phyloP scores from a whole-genome alignment of 2,797 vertebrate species.

The Molossus alvarezi region DNA sequence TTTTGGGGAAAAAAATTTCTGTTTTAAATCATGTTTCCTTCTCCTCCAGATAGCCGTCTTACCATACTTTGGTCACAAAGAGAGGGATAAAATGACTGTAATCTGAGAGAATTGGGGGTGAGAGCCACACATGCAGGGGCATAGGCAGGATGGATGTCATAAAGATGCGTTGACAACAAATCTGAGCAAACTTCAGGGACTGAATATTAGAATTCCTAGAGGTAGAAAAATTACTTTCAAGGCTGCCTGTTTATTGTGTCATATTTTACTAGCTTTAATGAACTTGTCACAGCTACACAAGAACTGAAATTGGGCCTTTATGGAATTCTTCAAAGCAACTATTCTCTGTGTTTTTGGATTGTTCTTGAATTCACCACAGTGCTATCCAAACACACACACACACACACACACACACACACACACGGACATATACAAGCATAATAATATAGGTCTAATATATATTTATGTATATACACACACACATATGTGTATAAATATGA shows the following conservation, averaged over 20 bases:
- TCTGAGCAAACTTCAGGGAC: background rate
- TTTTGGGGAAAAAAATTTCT: background rate
- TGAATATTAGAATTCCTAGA: background rate
- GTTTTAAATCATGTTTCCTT: background rate
- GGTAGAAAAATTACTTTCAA: background rate
- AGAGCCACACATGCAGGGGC: background rate
- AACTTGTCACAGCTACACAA: background rate
- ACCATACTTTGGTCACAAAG: background rate
- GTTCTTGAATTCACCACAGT: background rate
- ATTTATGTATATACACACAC: background rate
- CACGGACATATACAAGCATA: background rate
- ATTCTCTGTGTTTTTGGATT: background rate
- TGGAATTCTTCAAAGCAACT: slow-evolving; percentile 10
- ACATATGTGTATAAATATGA: background rate
- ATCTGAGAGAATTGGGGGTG: background rate
- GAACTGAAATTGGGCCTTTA: background rate
- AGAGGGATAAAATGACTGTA: background rate
- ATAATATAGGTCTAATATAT: background rate
- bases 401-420: background rate
- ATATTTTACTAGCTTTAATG: background rate
- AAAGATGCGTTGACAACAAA: background rate
- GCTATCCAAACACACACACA: background rate
- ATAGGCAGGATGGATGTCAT: background rate
- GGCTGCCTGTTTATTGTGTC: background rate
- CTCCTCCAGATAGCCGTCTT: background rate